phyloP scores from a whole-genome alignment of 2,888 invertebrate species.

The Zootermopsis nevadensis region DNA sequence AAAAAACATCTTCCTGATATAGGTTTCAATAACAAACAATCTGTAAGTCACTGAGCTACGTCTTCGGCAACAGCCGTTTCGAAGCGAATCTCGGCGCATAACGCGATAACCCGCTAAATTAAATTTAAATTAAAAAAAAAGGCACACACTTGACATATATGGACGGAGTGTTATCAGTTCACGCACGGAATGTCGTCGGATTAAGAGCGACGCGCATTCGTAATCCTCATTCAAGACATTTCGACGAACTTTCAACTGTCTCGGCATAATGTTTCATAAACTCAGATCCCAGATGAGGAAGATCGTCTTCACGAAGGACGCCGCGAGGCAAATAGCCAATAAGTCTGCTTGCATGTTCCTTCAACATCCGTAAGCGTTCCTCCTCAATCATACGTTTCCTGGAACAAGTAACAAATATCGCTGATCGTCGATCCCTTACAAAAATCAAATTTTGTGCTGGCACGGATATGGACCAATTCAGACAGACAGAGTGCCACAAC shows the following conservation, averaged over 20 bases:
- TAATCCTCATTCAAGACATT: too few species aligned
- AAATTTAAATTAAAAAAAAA: too few species aligned
- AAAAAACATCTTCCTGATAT: too few species aligned
- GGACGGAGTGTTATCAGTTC: background rate
- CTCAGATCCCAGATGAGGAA: conserved; percentile 64
- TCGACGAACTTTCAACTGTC: background rate
- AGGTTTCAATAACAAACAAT: too few species aligned
- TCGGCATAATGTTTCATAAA: conserved; percentile 56
- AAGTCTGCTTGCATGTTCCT: conserved; percentile 68
- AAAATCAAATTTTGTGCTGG: too few species aligned
- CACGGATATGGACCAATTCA: too few species aligned
- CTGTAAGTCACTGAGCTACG: too few species aligned
- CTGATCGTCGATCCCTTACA: too few species aligned
- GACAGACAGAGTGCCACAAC: too few species aligned
- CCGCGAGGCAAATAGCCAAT: conserved; percentile 71
- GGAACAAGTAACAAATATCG: conserved; percentile 50
- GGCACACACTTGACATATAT: background rate
- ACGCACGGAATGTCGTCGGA: background rate
- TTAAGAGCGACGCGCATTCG: background rate
- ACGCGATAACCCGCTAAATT: too few species aligned
- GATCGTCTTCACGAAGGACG: conserved; percentile 64
- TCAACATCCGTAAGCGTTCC: conserved; percentile 69
- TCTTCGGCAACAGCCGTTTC: too few species aligned
- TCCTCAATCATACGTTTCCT: conserved; percentile 68
- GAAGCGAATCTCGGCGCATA: too few species aligned